These are phyloP conservation scores for Phrixothrix hirtus DNA, from an alignment of 2,888 invertebrate species.

Conservation along the genomic window DNA sequence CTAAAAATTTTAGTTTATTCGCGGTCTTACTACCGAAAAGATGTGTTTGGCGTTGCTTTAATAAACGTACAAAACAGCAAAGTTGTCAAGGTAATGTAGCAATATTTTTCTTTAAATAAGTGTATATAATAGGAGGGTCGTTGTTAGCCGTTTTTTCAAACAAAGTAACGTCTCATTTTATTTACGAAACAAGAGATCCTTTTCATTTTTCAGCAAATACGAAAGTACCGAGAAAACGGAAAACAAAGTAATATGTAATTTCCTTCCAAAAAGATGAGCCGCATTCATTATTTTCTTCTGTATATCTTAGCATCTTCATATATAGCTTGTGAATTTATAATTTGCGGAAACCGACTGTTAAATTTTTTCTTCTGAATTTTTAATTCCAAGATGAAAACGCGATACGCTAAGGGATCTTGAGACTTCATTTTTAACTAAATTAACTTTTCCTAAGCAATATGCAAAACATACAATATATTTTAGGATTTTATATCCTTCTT, in stretches of 20 bases:
- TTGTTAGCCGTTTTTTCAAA: slow-evolving; percentile 7
- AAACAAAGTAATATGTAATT: slow-evolving; percentile 27
- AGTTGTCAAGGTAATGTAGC: slow-evolving; percentile 5
- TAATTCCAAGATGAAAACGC: slow-evolving; percentile 10
- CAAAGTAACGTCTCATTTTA: slow-evolving; percentile 15
- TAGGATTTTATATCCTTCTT: too few relatives aligned
- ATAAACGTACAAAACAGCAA: background rate
- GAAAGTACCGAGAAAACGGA: slow-evolving; percentile 19
- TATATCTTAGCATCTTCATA: slow-evolving; percentile 9
- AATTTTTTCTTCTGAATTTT: slow-evolving; percentile 12
- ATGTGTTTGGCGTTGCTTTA: background rate
- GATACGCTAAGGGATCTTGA: background rate
- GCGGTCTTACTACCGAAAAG: background rate
- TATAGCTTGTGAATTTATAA: slow-evolving; percentile 17
- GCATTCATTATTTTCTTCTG: slow-evolving; percentile 23
- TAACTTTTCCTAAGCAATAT: too few relatives aligned
- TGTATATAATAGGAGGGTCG: background rate
- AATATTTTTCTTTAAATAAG: slow-evolving; percentile 5
- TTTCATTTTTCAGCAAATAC: slow-evolving; percentile 23
- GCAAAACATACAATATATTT: too few relatives aligned
- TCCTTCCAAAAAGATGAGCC: slow-evolving; percentile 22
- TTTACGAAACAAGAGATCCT: slow-evolving; percentile 19
- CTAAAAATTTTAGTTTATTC: slow-evolving; percentile 11
- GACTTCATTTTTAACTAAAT: background rate
- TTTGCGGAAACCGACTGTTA: slow-evolving; percentile 9